A percentile compares a stretch with the other conserved stretches of the same genome.
These are phyloP conservation scores for Camponotus floridanus DNA, from an alignment of 1,140 invertebrate genomes.

Conservation along the genomic window DNA sequence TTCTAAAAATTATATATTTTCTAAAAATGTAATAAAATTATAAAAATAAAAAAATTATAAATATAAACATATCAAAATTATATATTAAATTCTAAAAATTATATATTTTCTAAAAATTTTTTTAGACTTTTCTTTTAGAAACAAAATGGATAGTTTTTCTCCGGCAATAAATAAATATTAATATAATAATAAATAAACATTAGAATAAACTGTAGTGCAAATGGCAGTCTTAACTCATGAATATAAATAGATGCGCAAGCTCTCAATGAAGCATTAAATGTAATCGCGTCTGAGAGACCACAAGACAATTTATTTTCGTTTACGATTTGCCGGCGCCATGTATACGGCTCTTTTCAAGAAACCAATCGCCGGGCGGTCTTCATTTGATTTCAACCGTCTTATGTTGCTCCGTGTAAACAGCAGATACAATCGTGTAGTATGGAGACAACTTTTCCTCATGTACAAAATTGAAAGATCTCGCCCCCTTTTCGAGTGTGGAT, in stretches of 20 bases:
- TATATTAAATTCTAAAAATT: no score
- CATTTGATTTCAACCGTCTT: constrained; percentile 47
- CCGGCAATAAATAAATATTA: constrained; percentile 6
- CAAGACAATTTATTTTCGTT: constrained; percentile 42
- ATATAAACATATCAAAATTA: no score
- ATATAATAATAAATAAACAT: background rate
- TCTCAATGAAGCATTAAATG: constrained; percentile 22
- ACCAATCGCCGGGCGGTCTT: constrained; percentile 48
- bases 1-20: no score
- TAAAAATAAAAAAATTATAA: no score
- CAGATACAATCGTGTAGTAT: constrained; percentile 24
- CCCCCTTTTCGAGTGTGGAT: constrained; percentile 9
- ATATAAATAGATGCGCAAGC: constrained; percentile 11
- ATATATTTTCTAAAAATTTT: background rate
- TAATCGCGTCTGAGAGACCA: background rate
- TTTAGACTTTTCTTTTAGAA: background rate
- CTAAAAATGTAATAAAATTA: no score
- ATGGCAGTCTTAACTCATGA: background rate
- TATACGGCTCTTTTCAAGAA: constrained; percentile 36
- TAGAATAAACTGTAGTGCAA: background rate
- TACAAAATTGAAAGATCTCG: constrained; percentile 66
- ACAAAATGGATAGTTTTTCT: background rate
- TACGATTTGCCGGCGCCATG: constrained; percentile 8
- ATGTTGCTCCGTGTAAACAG: constrained; percentile 50
- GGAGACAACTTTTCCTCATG: constrained; percentile 54